Base-by-base conservation (phyloP, 2,888 invertebrate species). In the Desoria tigrina region DNA sequence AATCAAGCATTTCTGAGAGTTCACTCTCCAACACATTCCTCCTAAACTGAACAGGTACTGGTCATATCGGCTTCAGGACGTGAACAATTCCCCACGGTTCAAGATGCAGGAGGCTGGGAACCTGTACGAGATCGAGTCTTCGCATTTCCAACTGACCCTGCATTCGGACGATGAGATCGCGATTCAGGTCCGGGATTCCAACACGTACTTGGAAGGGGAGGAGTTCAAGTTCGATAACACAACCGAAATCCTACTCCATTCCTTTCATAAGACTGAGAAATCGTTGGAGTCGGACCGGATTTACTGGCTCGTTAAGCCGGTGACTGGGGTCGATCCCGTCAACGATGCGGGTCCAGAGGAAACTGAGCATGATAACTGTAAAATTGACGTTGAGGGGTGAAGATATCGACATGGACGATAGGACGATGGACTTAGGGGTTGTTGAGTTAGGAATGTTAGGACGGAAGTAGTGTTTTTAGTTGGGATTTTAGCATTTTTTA, bases 91-190 rank as follows among this genome's bases (percentile, higher is more conserved):
- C 9, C 71, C 71, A 24, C 54, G 71, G 28, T 71, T 71, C 45
- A 68, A 63, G 50, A 71, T 71, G 71, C 65, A 63, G 16, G 71
- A 71, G 45, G 66, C 68, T n/a, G 63, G 66, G 42, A 66, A 61
- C 28, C 58, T 58, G 18, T 63, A 53, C 7, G 68, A 71, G 26
- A 50, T 60, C 7, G 68, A 71, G 28, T 50, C 45, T n/a, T 59
- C 68, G 11, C 68, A 68, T 37, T 71, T 71, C 57, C 55, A 64
- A 53, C 21, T 71, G 23, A 61, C 56, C 23, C 45, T 71, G 54
- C 51, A 65, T 42, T 60, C 63, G 1, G 68, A 71, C 24, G 64
- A 68, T 37, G 68, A 71, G 39, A 56, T 71, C 55, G 62, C 61
- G 45, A 62, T 71, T 54, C 61, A 65, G 26, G 65, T 71, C 16